A percentile compares a stretch with the other conserved stretches of the same genome.
Evolutionary conservation across 2,888 invertebrate species (phyloP).

Genomic region (Tinea semifulvella): DNA sequence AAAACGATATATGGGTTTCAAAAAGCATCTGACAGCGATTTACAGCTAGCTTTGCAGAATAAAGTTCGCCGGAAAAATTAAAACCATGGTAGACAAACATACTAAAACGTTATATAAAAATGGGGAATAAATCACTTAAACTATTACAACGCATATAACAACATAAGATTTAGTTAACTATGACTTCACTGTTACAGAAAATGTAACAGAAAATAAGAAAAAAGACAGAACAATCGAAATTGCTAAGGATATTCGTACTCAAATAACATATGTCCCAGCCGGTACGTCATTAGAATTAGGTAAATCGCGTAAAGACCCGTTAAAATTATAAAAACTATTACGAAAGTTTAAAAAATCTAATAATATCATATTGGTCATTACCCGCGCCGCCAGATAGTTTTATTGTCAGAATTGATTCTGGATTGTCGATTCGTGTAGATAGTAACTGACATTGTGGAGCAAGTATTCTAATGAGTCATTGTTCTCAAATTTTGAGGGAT

Average conservation of each 20-base stretch:
- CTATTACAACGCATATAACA: slow-evolving; percentile 47
- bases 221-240: slow-evolving; percentile 52
- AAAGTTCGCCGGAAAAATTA: slow-evolving; percentile 48
- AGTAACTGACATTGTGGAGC: not conserved
- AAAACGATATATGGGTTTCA: slow-evolving; percentile 61
- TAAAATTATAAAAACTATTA: no score
- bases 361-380: no score
- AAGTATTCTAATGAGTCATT: slow-evolving; percentile 3
- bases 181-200: slow-evolving; percentile 48
- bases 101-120: slow-evolving; percentile 53
- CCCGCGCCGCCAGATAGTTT: no score
- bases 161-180: slow-evolving; percentile 52
- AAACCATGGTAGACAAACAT: slow-evolving; percentile 55
- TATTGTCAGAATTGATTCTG: no score
- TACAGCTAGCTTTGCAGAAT: slow-evolving; percentile 52
- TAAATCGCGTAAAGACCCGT: no score
- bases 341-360: no score
- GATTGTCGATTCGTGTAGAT: no score
- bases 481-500: slow-evolving; percentile 7
- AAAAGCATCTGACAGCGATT: slow-evolving; percentile 50
- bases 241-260: slow-evolving; percentile 56
- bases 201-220: slow-evolving; percentile 50
- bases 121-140: slow-evolving; percentile 52
- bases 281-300: slow-evolving; percentile 52
- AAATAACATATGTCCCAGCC: slow-evolving; percentile 56